These are phyloP conservation scores for Beaufortia kweichowensis DNA, from an alignment of 2,113 vertebrate genomes.

Conservation along the genomic window DNA sequence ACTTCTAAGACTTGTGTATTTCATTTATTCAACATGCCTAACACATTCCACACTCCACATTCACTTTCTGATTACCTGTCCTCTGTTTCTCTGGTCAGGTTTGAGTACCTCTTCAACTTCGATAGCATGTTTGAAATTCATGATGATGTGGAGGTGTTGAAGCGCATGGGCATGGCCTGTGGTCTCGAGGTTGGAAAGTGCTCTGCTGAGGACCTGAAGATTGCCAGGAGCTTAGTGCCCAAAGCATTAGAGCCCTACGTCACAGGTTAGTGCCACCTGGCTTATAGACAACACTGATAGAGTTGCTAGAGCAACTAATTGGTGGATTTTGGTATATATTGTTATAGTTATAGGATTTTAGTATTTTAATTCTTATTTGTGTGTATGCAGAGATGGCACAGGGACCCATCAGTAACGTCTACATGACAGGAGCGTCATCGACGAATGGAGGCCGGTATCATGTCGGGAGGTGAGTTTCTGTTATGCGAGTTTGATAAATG, in stretches of 20 bases:
- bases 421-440: conserved; percentile 85
- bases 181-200: conserved; percentile 94
- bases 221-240: conserved; percentile 90
- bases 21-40: background rate
- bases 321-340: too few species aligned
- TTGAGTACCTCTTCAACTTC: conserved; percentile 98
- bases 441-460: conserved; percentile 88
- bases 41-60: background rate
- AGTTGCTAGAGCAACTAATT: background rate
- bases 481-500: background rate
- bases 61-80: background rate
- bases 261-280: conserved; percentile 79
- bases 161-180: conserved; percentile 98
- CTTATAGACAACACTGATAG: background rate
- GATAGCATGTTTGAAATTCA: conserved; percentile 99
- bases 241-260: conserved; percentile 98
- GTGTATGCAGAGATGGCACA: conserved; percentile 91
- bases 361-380: background rate
- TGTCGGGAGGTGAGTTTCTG: conserved; percentile 81
- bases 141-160: conserved; percentile 97
- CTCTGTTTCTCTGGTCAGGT: conserved; percentile 71
- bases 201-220: conserved; percentile 91
- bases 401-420: conserved; percentile 91
- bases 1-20: background rate
- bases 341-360: background rate